A percentile compares a stretch with the other conserved stretches of the same genome.
Evolutionary conservation across 2,797 vertebrate genomes (phyloP).

Genomic region (Epinephelus malabaricus): DNA sequence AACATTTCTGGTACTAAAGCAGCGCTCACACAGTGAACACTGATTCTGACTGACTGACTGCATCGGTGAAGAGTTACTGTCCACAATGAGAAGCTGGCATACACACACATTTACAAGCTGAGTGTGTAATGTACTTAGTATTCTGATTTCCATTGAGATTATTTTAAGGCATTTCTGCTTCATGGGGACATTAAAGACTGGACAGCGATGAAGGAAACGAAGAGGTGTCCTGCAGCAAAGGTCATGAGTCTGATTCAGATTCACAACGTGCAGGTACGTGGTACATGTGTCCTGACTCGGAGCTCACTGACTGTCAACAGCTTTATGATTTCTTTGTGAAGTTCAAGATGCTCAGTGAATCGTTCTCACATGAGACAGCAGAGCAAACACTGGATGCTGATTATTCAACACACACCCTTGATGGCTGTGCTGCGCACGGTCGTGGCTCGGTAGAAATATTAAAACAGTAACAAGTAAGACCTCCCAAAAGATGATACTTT

Average conservation of each 20-base stretch:
- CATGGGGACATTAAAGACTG: constrained; percentile 8
- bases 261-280: constrained; percentile 28
- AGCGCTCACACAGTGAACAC: constrained; percentile 43
- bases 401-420: neutral
- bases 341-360: constrained; percentile 1
- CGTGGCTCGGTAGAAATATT: neutral
- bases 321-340: constrained; percentile 7
- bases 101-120: constrained; percentile 6
- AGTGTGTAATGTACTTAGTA: neutral
- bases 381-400: neutral
- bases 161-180: constrained; percentile 56
- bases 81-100: constrained; percentile 22
- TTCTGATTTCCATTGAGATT: neutral
- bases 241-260: constrained; percentile 21
- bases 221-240: constrained; percentile 37
- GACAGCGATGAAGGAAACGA: constrained; percentile 12
- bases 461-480: neutral
- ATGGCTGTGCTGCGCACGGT: neutral
- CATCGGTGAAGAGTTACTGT: constrained; percentile 10
- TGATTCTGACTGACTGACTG: constrained; percentile 6
- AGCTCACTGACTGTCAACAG: constrained; percentile 7
- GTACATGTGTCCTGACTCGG: neutral
- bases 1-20: neutral
- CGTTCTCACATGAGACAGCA: neutral
- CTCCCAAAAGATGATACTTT: neutral